Percentiles rank a stretch among this genome's conserved stretches.
Conservation (phyloP, 2,797 vertebrate species). For the Danio kyathit region DNA sequence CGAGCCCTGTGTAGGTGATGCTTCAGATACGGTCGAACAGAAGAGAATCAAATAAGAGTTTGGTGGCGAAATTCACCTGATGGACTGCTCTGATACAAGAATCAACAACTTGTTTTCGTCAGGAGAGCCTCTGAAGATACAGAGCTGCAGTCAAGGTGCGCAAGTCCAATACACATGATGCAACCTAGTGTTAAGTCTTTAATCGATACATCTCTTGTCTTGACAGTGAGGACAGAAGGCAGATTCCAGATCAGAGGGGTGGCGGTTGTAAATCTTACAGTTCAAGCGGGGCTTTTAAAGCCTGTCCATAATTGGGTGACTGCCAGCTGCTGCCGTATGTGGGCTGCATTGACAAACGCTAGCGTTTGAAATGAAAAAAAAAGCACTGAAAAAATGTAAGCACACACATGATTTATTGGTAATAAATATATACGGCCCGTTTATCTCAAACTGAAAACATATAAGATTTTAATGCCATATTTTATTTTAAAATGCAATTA, state of each 20-base stretch:
- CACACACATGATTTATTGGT: slow-evolving; percentile 1
- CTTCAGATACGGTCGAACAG: slow-evolving; percentile 16
- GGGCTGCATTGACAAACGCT: slow-evolving; percentile 72
- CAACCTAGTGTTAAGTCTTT: slow-evolving; percentile 82
- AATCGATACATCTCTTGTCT: slow-evolving; percentile 84
- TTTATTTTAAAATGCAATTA: background rate
- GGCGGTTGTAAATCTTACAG: slow-evolving; percentile 83
- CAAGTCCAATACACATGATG: slow-evolving; percentile 73
- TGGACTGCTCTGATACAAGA: slow-evolving; percentile 20
- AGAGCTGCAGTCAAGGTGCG: slow-evolving; percentile 49
- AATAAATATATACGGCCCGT: background rate
- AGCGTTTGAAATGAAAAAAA: slow-evolving; percentile 52
- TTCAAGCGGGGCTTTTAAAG: slow-evolving; percentile 83
- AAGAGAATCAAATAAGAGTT: slow-evolving; percentile 25
- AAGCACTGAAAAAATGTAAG: slow-evolving; percentile 46
- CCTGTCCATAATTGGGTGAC: slow-evolving; percentile 79
- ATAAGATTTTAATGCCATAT: background rate
- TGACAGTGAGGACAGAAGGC: slow-evolving; percentile 80
- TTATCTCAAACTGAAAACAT: background rate
- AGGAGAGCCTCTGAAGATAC: slow-evolving; percentile 60
- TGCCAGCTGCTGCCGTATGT: slow-evolving; percentile 75
- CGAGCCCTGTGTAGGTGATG: background rate
- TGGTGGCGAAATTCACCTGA: slow-evolving; percentile 12
- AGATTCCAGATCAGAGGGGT: slow-evolving; percentile 82
- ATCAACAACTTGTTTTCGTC: slow-evolving; percentile 41